Base-by-base conservation (phyloP, 1,140 invertebrate species). In the Scaptodrosophila lebanonensis region DNA sequence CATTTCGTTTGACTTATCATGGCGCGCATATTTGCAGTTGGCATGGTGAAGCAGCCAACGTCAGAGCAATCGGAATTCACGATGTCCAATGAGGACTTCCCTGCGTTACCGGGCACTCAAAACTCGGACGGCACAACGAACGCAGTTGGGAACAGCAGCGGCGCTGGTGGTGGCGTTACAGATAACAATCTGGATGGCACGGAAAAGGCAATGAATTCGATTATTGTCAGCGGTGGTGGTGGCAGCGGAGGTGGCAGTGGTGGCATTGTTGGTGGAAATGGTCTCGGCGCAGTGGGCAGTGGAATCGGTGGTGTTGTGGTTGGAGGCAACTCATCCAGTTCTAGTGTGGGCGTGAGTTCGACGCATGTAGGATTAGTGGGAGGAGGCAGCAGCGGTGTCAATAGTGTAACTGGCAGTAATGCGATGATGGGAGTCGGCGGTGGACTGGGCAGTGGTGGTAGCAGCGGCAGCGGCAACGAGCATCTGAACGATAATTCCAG, bases 21-120 rank as follows among this genome's bases (percentile, higher is more conserved):
- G 29, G 6, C 13, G 3, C 11, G n/a, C n/a, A n/a, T 25, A 3
- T 2, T 87, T 88, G 17, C 86, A 95, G 95, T 97, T 88, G 96
- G 96, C 82, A 97, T 97, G 95, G 96, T 98, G 61, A 98, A 98
- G 88, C 95, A 97, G 87, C 95, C 95, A 54, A 94, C 94, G 76
- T 92, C 94, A 20, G 95, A 97, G 88, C 91, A 95, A 67, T 95
- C 93, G 75, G 97, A 98, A 88, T 99, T 99, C 89, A 96, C 95
- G 65, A 98, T 99, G 92, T 97, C 96, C 69, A 95, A 93, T 66
- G 98, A 99, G 90, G 98, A 99, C 88, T 99, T 99, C 89, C 98
- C 98, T 63, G 98, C 98, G 84, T 90, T 99, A 88, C 98, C 93
- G 54, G 93, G 92, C 87, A 93, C 90, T 70, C 85, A 86, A 52